Evolutionary conservation across 2,797 vertebrate genomes (phyloP).

Genomic region (Fratercula arctica): DNA sequence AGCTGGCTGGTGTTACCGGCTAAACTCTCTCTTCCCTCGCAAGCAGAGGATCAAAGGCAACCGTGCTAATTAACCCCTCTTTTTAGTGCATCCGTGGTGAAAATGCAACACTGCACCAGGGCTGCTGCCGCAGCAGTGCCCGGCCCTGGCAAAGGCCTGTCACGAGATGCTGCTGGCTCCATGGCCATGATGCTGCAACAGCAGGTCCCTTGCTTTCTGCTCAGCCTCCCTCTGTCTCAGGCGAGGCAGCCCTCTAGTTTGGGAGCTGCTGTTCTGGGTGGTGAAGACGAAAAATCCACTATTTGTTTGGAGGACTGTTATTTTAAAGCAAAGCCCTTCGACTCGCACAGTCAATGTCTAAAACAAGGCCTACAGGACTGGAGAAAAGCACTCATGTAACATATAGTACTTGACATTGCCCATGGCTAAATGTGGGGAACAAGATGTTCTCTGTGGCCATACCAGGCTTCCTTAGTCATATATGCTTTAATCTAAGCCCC

Average conservation of each 20-base stretch:
- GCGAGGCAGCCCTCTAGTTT: neutral
- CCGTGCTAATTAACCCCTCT: constrained; percentile 32
- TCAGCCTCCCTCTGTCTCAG: neutral
- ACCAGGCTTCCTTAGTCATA: constrained; percentile 67
- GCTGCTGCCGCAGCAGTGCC: neutral
- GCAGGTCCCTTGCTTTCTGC: neutral
- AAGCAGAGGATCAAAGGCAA: constrained; percentile 48
- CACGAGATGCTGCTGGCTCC: neutral
- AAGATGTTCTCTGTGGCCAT: constrained; percentile 69
- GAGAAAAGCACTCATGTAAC: constrained; percentile 16
- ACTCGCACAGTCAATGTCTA: neutral
- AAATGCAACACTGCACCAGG: neutral
- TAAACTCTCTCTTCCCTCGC: constrained; percentile 57
- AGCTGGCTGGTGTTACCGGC: constrained; percentile 43
- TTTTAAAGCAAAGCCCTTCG: neutral
- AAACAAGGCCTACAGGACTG: constrained; percentile 56
- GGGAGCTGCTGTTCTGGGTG: neutral
- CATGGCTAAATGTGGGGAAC: constrained; percentile 56
- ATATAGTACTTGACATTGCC: constrained; percentile 69
- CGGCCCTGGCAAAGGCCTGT: neutral
- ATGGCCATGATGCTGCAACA: neutral
- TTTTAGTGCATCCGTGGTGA: neutral
- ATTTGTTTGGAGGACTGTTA: neutral
- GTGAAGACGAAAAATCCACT: neutral
- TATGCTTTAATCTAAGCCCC: constrained; percentile 39